These are phyloP conservation scores for Ceriagrion tenellum DNA, from an alignment of 2,888 invertebrate species.

Conservation along the genomic window DNA sequence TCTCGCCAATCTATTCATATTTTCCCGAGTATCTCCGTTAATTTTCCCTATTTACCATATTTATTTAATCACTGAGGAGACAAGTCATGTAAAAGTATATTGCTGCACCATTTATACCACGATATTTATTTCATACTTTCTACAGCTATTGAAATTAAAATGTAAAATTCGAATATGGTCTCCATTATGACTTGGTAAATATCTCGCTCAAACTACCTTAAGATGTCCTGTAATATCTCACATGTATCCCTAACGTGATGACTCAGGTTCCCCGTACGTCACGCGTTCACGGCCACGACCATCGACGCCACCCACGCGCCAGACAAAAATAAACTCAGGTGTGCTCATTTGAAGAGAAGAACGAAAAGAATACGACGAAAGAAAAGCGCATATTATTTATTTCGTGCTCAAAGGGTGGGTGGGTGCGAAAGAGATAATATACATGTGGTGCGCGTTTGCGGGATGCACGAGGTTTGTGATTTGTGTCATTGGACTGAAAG, in stretches of 20 bases:
- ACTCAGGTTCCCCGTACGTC: neutral
- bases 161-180: no score
- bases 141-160: no score
- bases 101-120: no score
- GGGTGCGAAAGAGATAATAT: neutral
- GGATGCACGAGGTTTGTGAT: neutral
- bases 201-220: no score
- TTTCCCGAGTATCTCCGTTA: no score
- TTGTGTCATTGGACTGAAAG: neutral
- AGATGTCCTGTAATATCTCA: no score
- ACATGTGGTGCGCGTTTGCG: neutral
- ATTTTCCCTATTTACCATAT: no score
- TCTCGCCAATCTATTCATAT: no score
- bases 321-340: neutral
- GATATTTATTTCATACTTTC: no score
- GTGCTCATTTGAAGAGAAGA: neutral
- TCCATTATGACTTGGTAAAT: no score
- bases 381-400: neutral
- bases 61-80: no score
- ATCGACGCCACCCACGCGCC: neutral
- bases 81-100: no score
- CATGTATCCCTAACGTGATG: neutral
- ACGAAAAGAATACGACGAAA: neutral
- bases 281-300: neutral
- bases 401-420: neutral